Evolutionary conservation across 2,113 vertebrate species (phyloP).

Genomic region (Irena cyanogastra): DNA sequence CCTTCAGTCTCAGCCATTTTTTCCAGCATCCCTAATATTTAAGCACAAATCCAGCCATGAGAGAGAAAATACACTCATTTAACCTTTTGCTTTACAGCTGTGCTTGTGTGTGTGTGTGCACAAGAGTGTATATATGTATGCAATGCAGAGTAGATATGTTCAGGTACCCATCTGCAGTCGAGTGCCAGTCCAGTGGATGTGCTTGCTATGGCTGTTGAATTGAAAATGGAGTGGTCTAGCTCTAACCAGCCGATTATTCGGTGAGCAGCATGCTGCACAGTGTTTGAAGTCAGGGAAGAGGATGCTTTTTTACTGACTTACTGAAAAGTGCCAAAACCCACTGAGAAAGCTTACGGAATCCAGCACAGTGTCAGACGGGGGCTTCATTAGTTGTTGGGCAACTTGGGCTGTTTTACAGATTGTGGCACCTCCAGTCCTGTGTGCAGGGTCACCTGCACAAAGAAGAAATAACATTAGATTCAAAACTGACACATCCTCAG

Average conservation of each 20-base stretch:
- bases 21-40: not conserved
- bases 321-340: conserved; percentile 14
- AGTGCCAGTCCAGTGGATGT: not conserved
- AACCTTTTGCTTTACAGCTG: not conserved
- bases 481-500: not conserved
- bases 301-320: not conserved
- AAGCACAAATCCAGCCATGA: not conserved
- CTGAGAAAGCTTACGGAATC: conserved; percentile 42
- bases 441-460: conserved; percentile 86
- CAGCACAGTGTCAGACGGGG: not conserved
- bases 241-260: not conserved
- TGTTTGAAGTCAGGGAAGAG: not conserved
- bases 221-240: not conserved
- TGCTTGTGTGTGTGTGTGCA: not conserved
- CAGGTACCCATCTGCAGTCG: not conserved
- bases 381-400: conserved; percentile 66
- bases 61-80: not conserved
- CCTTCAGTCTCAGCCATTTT: not conserved
- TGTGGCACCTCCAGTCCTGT: conserved; percentile 92
- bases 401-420: conserved; percentile 72
- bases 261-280: not conserved
- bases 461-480: conserved; percentile 1
- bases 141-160: not conserved
- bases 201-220: not conserved
- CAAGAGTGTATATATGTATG: not conserved